Evolutionary conservation across 2,797 vertebrate genomes (phyloP).

Genomic region (Eulemur albifrons): DNA sequence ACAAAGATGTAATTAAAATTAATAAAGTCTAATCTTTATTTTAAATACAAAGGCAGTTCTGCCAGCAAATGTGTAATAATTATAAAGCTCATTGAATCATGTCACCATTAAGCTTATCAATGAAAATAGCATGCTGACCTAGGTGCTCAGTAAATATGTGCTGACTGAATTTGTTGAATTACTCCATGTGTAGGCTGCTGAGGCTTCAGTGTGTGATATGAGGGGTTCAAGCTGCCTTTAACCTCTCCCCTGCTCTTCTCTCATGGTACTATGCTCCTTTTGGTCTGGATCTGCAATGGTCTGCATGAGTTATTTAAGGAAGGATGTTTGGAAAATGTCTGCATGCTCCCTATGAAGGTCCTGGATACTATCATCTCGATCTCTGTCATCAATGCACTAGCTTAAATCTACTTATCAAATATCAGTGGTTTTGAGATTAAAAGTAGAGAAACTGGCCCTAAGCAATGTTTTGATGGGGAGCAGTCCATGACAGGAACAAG

Average conservation of each 20-base stretch:
- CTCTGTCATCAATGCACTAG: not conserved
- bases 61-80: not conserved
- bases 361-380: not conserved
- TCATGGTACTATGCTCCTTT: not conserved
- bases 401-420: conserved; percentile 28
- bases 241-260: not conserved
- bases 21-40: not conserved
- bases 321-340: not conserved
- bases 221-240: not conserved
- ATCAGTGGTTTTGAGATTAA: not conserved
- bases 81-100: not conserved
- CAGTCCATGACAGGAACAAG: not conserved
- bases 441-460: not conserved
- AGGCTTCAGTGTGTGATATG: not conserved
- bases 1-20: not conserved
- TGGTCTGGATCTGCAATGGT: not conserved
- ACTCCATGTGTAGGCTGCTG: not conserved
- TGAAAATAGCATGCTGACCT: not conserved
- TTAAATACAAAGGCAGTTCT: not conserved
- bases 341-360: not conserved
- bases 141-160: not conserved
- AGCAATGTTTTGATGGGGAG: not conserved
- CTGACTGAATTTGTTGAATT: not conserved
- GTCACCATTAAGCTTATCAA: not conserved
- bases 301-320: not conserved